phyloP scores from a whole-genome alignment of 2,888 invertebrate genomes.

The Andrena flavipes region DNA sequence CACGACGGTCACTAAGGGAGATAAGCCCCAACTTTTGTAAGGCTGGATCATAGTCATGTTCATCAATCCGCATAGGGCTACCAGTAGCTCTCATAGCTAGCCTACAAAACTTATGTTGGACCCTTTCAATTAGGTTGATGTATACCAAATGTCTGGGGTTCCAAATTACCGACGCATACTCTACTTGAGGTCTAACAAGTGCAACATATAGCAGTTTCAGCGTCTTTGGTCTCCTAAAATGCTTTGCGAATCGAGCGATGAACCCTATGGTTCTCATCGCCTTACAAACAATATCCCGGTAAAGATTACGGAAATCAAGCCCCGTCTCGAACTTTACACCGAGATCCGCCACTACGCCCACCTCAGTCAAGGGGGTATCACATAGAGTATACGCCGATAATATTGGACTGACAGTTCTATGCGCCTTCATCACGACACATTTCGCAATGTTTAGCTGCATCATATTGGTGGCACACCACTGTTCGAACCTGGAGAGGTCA shows the following conservation, averaged over 20 bases:
- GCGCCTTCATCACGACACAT: not conserved
- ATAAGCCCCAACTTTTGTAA: no score
- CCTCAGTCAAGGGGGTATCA: not conserved
- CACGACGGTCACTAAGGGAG: no score
- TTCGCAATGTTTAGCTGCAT: not conserved
- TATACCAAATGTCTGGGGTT: no score
- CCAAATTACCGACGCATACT: not conserved
- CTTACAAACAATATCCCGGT: not conserved
- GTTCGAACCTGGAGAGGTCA: not conserved
- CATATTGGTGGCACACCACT: not conserved
- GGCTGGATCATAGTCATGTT: no score
- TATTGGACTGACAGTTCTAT: not conserved
- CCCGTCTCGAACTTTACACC: not conserved
- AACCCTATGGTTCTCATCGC: not conserved
- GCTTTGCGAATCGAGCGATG: not conserved
- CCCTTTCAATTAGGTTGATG: no score
- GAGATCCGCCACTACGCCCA: not conserved
- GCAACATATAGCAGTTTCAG: not conserved
- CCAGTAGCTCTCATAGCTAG: no score
- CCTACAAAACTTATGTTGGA: no score
- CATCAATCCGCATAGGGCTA: no score
- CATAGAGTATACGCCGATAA: not conserved
- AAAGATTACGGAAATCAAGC: not conserved
- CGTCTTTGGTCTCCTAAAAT: not conserved
- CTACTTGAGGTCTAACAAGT: not conserved